phyloP scores from a whole-genome alignment of 2,888 invertebrate species.

The Epinotia demarniana region DNA sequence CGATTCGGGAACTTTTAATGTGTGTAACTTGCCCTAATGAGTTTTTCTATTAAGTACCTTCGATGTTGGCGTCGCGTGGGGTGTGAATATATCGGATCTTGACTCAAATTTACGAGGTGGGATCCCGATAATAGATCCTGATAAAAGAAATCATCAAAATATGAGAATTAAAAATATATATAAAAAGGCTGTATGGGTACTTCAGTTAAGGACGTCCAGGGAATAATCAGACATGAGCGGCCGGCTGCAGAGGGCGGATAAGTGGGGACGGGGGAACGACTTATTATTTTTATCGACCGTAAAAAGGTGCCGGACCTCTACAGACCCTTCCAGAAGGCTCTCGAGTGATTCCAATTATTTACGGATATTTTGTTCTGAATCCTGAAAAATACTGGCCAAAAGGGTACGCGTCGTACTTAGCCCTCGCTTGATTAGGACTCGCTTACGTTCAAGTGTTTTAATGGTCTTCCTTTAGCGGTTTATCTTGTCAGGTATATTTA shows the following conservation, averaged over 20 bases:
- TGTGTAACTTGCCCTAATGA: slow-evolving; percentile 83
- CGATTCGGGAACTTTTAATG: slow-evolving; percentile 83
- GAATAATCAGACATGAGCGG: slow-evolving; percentile 68
- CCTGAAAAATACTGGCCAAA: slow-evolving; percentile 73
- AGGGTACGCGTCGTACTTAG: slow-evolving; percentile 61
- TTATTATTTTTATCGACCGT: slow-evolving; percentile 83
- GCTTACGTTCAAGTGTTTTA: slow-evolving; percentile 52
- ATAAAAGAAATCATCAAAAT: neutral
- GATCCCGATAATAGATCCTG: neutral
- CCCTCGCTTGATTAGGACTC: slow-evolving; percentile 63
- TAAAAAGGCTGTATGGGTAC: neutral
- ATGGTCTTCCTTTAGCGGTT: slow-evolving; percentile 46
- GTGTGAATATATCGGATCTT: slow-evolving; percentile 50
- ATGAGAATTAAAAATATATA: neutral
- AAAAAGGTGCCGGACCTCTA: slow-evolving; percentile 79
- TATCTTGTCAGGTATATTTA: slow-evolving; percentile 41
- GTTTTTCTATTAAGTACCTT: slow-evolving; percentile 65
- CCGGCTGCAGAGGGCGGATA: slow-evolving; percentile 42
- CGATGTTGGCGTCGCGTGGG: slow-evolving; percentile 46
- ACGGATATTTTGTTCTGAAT: slow-evolving; percentile 77
- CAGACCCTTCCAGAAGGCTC: slow-evolving; percentile 72
- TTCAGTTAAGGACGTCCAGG: slow-evolving; percentile 25
- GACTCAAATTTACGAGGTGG: slow-evolving; percentile 21
- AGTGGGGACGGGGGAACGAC: slow-evolving; percentile 61
- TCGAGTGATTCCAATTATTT: slow-evolving; percentile 77